Percentiles rank a stretch among this genome's conserved stretches.
phyloP scores from a whole-genome alignment of 2,888 invertebrate species.

The Itoplectis maculator region DNA sequence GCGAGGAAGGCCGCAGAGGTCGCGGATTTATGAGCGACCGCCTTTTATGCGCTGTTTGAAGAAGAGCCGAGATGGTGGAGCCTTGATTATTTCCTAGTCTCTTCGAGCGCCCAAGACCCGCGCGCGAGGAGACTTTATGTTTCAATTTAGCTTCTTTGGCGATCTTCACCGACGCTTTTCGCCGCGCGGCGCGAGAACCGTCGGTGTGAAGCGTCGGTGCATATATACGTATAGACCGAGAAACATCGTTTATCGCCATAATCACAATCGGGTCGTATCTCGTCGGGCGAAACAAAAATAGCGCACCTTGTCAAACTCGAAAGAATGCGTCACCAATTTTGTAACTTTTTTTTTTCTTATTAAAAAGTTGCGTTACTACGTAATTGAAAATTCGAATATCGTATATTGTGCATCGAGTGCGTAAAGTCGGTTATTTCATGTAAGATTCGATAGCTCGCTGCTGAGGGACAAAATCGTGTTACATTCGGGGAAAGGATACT shows the following conservation, averaged over 20 bases:
- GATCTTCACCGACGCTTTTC: constrained; percentile 48
- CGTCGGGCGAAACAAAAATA: background rate
- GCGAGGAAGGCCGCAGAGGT: constrained; percentile 64
- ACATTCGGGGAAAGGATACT: too few relatives aligned
- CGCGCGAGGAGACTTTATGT: constrained; percentile 67
- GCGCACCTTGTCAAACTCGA: too few relatives aligned
- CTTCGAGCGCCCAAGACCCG: constrained; percentile 25
- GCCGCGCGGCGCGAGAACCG: background rate
- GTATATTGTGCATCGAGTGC: too few relatives aligned
- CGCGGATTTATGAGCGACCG: constrained; percentile 72
- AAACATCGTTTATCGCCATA: background rate
- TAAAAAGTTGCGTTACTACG: too few relatives aligned
- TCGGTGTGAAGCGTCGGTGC: background rate
- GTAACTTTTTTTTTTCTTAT: too few relatives aligned
- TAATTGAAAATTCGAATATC: too few relatives aligned
- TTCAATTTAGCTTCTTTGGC: constrained; percentile 74
- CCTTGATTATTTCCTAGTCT: constrained; percentile 75
- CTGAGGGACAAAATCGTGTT: too few relatives aligned
- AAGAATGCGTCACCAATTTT: too few relatives aligned
- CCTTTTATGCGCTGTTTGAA: constrained; percentile 74
- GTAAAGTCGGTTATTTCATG: too few relatives aligned
- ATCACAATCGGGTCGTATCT: background rate
- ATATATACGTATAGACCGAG: constrained; percentile 2
- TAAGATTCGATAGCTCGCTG: too few relatives aligned
- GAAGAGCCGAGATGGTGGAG: constrained; percentile 66